Evolutionary conservation across 2,113 vertebrate species (phyloP).

Genomic region (Dipodomys merriami): DNA sequence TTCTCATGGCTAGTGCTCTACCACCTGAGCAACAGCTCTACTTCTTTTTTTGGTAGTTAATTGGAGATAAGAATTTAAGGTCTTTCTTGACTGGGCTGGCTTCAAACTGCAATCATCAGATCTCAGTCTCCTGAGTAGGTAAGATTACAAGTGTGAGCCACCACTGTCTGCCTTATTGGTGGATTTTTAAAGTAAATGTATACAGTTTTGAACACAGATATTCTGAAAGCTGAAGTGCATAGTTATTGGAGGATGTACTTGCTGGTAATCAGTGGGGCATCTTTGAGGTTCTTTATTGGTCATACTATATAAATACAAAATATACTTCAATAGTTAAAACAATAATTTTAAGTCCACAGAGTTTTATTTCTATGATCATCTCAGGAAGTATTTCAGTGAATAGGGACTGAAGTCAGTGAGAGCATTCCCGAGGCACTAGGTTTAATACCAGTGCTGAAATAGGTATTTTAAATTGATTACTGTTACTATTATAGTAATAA

Average conservation of each 20-base stretch:
- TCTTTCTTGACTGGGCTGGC: too few relatives aligned
- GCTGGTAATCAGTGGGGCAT: neutral
- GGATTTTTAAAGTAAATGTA: neutral
- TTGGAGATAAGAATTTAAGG: too few relatives aligned
- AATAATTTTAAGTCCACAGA: neutral
- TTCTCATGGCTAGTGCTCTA: too few relatives aligned
- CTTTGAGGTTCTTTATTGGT: neutral
- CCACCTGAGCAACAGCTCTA: too few relatives aligned
- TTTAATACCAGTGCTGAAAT: neutral
- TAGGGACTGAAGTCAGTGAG: neutral
- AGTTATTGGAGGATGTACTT: neutral
- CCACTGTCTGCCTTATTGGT: too few relatives aligned
- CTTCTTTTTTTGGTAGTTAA: too few relatives aligned
- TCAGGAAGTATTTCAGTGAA: neutral
- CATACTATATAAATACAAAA: neutral
- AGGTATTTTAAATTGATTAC: neutral
- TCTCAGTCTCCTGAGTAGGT: too few relatives aligned
- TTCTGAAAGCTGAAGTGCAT: neutral
- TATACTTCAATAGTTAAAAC: neutral
- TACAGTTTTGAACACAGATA: constrained; percentile 2
- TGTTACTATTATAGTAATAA: neutral
- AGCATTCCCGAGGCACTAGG: neutral
- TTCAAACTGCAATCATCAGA: too few relatives aligned
- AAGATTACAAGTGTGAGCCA: too few relatives aligned
- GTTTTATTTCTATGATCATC: neutral